Base-by-base conservation (phyloP, 2,888 invertebrate species). In the Drosophila multiciliata region DNA sequence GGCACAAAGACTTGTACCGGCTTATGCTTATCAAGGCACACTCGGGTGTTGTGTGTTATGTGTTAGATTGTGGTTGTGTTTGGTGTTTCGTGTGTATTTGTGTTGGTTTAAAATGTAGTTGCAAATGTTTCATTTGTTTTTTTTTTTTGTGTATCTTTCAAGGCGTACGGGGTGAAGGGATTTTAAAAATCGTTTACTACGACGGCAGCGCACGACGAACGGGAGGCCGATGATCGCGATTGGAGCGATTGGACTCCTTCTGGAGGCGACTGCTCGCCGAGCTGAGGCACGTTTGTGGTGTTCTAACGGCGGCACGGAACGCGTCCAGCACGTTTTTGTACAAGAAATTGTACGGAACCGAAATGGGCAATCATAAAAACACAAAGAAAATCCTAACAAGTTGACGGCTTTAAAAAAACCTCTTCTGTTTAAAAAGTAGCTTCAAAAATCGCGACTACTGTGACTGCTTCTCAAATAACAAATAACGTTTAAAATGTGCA, bases 221-320 rank as follows among this genome's bases (percentile, higher is more conserved):
- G 80, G 38, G 40, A 45, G 65, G 11, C 40, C 57, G 45, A 15
- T 15, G 45, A 45, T 23, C 45, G 45, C 45, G 45, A 8, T 23
- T 45, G 15, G 15, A 45, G 23, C 54, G 72, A 49, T 54, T 62
- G 55, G 69, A 75, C 72, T 74, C 70, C 75, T 54, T 58, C 58
- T 53, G 26, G 61, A 42, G 73, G 80, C 77, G 64, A 61, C 79
- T 83, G 87, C 84, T 71, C 85, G 83, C 69, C 83, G 83, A 83
- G 84, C 83, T 87, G 90, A 90, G 90, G 90, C 90, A 90, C 90
- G 90, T 87, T 87, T 90, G 91, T 89, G 91, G 89, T 87, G 90
- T 80, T 69, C 72, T 80, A 82, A 85, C 85, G 76, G 76, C 77
- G 73, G 68, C 74, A 75, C 79, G 74, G 74, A 69, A 61, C 75